Percentiles rank a stretch among this genome's conserved stretches.
These are phyloP conservation scores for Uria aalge DNA, from an alignment of 2,113 vertebrate species.

Conservation along the genomic window DNA sequence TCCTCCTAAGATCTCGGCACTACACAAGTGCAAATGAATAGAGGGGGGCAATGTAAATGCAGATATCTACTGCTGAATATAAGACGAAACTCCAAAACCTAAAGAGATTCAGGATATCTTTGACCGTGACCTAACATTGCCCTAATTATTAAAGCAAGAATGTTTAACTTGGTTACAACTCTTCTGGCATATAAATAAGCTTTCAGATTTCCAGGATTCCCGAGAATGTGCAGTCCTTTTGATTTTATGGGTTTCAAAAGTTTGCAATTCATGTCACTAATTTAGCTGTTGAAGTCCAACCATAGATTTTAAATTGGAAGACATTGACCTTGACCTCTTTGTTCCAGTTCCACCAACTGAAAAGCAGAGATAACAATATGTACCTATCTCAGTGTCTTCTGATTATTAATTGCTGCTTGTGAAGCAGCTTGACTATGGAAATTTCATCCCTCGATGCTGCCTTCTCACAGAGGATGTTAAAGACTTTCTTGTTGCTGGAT, in stretches of 20 bases:
- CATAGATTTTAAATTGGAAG: constrained; percentile 24
- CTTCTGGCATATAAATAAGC: neutral
- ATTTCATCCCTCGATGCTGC: neutral
- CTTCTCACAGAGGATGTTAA: neutral
- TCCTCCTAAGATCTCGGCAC: neutral
- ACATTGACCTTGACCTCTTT: neutral
- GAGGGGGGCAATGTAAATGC: neutral
- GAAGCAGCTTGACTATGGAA: neutral
- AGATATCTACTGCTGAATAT: neutral
- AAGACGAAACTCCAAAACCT: neutral
- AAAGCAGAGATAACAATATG: constrained; percentile 36
- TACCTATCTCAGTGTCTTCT: constrained; percentile 3
- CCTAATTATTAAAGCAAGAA: neutral
- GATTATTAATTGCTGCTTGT: neutral
- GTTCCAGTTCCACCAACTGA: constrained; percentile 13
- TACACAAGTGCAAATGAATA: neutral
- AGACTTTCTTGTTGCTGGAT: neutral
- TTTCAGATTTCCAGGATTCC: neutral
- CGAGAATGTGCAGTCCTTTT: neutral
- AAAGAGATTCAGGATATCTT: neutral
- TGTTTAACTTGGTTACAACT: neutral
- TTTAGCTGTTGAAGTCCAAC: neutral
- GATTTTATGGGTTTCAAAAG: neutral
- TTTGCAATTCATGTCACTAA: neutral
- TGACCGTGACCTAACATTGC: neutral